Evolutionary conservation across 2,113 vertebrate species (phyloP).

Genomic region (Microtus montanus): DNA sequence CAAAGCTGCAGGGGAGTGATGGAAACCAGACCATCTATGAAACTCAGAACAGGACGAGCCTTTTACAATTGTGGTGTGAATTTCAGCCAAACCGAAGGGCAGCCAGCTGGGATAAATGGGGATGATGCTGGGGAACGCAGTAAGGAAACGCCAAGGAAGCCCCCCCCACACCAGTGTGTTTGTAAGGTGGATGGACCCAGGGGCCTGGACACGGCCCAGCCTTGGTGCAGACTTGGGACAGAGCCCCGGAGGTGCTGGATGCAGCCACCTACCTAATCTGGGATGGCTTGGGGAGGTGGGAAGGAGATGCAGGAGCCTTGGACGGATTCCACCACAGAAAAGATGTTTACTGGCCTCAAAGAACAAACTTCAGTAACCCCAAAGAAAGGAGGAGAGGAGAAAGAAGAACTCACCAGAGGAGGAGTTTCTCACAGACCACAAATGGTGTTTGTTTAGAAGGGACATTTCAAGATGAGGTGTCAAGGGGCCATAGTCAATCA

Average conservation of each 20-base stretch:
- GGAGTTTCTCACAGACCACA: not conserved
- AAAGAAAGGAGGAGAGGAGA: fast-evolving
- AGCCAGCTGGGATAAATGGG: fast-evolving
- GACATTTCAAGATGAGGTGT: not conserved
- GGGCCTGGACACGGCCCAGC: not conserved
- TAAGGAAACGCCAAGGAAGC: fast-evolving
- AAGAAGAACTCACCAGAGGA: not conserved
- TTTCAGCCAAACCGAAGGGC: fast-evolving
- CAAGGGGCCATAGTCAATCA: fast-evolving
- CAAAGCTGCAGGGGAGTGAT: not conserved
- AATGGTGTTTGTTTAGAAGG: not conserved
- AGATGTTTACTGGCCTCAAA: fast-evolving
- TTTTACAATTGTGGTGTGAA: not conserved
- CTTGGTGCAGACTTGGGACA: fast-evolving
- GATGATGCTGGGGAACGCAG: fast-evolving
- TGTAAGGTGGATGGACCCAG: fast-evolving
- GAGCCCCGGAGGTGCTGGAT: not conserved
- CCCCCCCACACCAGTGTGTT: fast-evolving
- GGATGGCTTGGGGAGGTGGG: not conserved
- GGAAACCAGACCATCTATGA: not conserved
- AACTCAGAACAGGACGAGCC: not conserved
- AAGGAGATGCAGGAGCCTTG: fast-evolving
- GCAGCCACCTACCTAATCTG: not conserved
- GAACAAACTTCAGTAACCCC: not conserved
- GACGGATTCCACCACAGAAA: fast-evolving